These are phyloP conservation scores for Danaus melanippus DNA, from an alignment of 1,140 invertebrate species.

Conservation along the genomic window DNA sequence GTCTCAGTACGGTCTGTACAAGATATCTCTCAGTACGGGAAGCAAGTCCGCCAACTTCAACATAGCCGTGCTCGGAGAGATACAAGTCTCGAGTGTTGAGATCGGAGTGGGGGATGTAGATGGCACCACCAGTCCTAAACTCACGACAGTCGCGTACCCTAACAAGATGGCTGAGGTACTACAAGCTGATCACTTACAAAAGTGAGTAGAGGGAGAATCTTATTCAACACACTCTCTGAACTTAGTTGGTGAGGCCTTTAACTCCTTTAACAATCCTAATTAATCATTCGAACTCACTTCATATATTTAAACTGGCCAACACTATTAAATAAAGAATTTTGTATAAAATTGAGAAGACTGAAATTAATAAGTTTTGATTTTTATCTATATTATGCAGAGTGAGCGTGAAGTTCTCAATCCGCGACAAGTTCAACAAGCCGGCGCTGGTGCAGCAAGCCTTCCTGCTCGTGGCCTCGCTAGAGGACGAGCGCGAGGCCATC, in stretches of 20 bases:
- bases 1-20: constrained; percentile 87
- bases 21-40: constrained; percentile 82
- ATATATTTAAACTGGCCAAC: too few species aligned
- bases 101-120: constrained; percentile 93
- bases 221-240: too few species aligned
- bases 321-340: too few species aligned
- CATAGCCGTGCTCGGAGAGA: constrained; percentile 81
- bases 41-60: constrained; percentile 78
- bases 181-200: constrained; percentile 91
- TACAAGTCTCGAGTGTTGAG: constrained; percentile 85
- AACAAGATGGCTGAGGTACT: constrained; percentile 78
- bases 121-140: constrained; percentile 84
- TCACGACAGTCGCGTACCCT: constrained; percentile 82
- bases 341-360: too few species aligned
- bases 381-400: constrained; percentile 62
- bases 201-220: constrained; percentile 56
- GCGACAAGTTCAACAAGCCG: constrained; percentile 80
- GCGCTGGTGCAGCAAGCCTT: constrained; percentile 94
- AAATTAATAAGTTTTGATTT: too few species aligned
- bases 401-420: constrained; percentile 85
- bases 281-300: too few species aligned
- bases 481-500: constrained; percentile 86
- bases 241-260: too few species aligned
- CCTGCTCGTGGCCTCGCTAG: constrained; percentile 81
- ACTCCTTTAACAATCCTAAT: too few species aligned